phyloP scores from a whole-genome alignment of 2,113 vertebrate genomes.

The Hypanus sabinus region DNA sequence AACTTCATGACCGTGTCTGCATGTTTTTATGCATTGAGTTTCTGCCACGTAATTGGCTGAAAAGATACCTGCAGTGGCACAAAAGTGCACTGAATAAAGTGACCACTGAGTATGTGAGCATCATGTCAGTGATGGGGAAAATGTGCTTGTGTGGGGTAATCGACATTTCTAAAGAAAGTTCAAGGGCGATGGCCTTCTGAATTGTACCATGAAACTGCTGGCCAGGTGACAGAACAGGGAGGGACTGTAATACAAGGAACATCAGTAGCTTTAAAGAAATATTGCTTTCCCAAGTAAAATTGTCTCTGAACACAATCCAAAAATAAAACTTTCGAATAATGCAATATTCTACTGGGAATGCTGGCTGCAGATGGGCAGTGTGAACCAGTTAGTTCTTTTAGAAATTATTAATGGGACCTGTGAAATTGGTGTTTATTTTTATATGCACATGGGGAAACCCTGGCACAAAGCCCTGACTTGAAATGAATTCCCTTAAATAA shows the following conservation, averaged over 20 bases:
- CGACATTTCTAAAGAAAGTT: neutral
- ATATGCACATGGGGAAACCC: neutral
- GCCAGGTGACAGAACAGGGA: neutral
- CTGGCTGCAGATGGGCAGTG: neutral
- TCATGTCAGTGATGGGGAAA: too few relatives aligned
- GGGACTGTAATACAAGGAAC: neutral
- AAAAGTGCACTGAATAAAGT: too few relatives aligned
- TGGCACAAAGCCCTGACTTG: neutral
- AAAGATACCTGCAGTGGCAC: too few relatives aligned
- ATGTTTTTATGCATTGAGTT: too few relatives aligned
- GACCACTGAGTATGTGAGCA: too few relatives aligned
- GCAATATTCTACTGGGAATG: slow-evolving; percentile 5
- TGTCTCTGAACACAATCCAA: neutral
- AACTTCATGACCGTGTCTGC: too few relatives aligned
- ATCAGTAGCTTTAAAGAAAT: neutral
- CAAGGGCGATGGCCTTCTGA: slow-evolving; percentile 8
- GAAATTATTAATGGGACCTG: neutral
- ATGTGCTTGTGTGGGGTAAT: neutral
- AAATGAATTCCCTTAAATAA: slow-evolving; percentile 10
- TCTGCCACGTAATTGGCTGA: too few relatives aligned
- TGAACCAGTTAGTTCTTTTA: neutral
- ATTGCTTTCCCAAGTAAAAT: neutral
- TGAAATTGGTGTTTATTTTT: slow-evolving; percentile 27
- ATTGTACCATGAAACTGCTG: neutral
- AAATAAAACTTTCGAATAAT: neutral